A percentile compares a stretch with the other conserved stretches of the same genome.
Conservation (phyloP, 2,888 invertebrate genomes). For the Hirtodrosophila cameraria region DNA sequence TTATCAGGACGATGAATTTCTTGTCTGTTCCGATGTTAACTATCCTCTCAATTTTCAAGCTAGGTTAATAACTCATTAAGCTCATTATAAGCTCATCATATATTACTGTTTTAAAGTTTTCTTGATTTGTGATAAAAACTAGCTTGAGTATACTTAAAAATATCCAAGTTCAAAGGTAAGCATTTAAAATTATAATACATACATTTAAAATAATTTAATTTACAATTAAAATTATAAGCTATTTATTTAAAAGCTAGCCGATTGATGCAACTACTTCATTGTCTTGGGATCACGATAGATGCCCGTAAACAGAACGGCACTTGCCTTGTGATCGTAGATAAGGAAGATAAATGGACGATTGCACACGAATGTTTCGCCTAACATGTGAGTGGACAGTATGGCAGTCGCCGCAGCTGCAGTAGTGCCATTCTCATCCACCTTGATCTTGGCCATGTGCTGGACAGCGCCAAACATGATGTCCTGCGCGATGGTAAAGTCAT, state of each 20-base stretch:
- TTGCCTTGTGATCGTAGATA: slow-evolving; percentile 87
- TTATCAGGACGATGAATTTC: no score
- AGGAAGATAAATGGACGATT: slow-evolving; percentile 95
- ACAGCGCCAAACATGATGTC: slow-evolving; percentile 87
- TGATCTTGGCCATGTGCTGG: slow-evolving; percentile 92
- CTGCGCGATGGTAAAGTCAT: slow-evolving; percentile 85
- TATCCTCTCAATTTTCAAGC: no score
- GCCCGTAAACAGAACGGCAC: slow-evolving; percentile 83
- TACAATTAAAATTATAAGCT: slow-evolving; percentile 37
- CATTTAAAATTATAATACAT: no score
- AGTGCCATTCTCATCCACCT: slow-evolving; percentile 93
- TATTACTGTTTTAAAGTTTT: no score
- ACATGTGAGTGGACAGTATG: slow-evolving; percentile 92
- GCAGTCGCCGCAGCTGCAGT: slow-evolving; percentile 94
- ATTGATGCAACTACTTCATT: slow-evolving; percentile 36
- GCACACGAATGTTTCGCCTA: slow-evolving; percentile 91
- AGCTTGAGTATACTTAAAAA: no score
- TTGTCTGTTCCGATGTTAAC: no score
- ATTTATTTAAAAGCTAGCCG: background rate
- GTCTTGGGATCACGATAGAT: slow-evolving; percentile 83
- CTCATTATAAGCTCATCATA: no score
- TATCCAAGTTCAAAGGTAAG: no score
- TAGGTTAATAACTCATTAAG: no score
- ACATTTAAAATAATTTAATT: slow-evolving; percentile 65
- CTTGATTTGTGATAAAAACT: no score